Evolutionary conservation across 1,140 invertebrate species (phyloP).

Genomic region (Panagrolaimus sp.): DNA sequence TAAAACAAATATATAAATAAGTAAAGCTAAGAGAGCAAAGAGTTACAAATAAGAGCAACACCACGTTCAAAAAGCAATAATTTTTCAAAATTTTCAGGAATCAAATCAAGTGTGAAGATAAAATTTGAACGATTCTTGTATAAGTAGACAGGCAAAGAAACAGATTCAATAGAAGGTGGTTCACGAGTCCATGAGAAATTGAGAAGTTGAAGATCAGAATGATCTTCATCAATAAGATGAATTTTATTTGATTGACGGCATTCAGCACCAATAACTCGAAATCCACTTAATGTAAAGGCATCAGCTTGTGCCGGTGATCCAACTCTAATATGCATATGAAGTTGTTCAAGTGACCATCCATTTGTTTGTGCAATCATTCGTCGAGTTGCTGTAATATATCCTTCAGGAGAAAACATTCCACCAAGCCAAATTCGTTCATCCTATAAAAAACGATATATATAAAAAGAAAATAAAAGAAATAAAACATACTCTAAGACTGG

Average conservation of each 20-base stretch:
- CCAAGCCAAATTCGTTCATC: slow-evolving; percentile 92
- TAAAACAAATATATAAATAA: not conserved
- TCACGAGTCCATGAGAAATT: slow-evolving; percentile 48
- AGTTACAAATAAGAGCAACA: slow-evolving; percentile 67
- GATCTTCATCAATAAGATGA: slow-evolving; percentile 31
- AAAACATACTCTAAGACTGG: slow-evolving; percentile 66
- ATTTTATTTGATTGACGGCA: slow-evolving; percentile 25
- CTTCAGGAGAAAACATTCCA: slow-evolving; percentile 91
- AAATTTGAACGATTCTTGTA: slow-evolving; percentile 89
- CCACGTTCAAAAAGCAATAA: slow-evolving; percentile 91
- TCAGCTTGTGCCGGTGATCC: slow-evolving; percentile 64
- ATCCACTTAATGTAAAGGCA: slow-evolving; percentile 72
- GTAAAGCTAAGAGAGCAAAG: slow-evolving; percentile 10
- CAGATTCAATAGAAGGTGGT: slow-evolving; percentile 58
- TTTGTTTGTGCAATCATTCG: slow-evolving; percentile 61
- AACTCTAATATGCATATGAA: slow-evolving; percentile 71
- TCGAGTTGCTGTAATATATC: slow-evolving; percentile 94
- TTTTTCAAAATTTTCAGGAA: slow-evolving; percentile 75
- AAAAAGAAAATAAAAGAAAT: not conserved
- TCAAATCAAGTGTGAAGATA: slow-evolving; percentile 87
- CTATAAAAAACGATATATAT: not conserved
- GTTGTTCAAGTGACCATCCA: slow-evolving; percentile 80
- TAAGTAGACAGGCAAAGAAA: slow-evolving; percentile 90
- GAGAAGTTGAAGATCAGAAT: slow-evolving; percentile 30
- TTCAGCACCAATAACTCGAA: slow-evolving; percentile 36